Percentiles rank a stretch among this genome's conserved stretches.
These are phyloP conservation scores for Progne subis DNA, from an alignment of 2,113 vertebrate genomes.

Conservation along the genomic window DNA sequence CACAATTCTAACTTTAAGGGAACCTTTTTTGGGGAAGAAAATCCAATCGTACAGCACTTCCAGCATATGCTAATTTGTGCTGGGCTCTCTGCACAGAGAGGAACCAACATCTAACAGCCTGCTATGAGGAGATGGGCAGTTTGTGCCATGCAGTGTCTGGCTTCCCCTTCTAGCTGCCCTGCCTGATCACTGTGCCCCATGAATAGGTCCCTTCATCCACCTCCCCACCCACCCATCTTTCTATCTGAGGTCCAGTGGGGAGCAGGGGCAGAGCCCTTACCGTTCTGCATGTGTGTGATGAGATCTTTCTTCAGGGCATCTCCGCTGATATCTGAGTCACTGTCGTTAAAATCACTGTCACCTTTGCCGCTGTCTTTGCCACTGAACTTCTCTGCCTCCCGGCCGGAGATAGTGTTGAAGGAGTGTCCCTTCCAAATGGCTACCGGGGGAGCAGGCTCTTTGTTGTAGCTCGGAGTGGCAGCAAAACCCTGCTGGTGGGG, in stretches of 20 bases:
- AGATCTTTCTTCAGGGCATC: conserved; percentile 92
- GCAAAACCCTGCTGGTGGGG: conserved; percentile 79
- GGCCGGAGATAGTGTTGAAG: conserved; percentile 89
- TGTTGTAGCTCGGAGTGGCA: conserved; percentile 83
- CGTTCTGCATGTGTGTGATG: conserved; percentile 87
- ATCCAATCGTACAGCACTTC: not conserved
- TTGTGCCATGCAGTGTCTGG: not conserved
- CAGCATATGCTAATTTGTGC: not conserved
- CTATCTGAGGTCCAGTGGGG: not conserved
- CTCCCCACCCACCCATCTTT: accelerated
- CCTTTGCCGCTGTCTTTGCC: conserved; percentile 98
- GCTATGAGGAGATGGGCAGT: not conserved
- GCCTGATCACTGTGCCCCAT: not conserved
- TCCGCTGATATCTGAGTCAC: conserved; percentile 93
- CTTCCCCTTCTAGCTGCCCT: not conserved
- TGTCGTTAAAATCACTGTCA: conserved; percentile 98
- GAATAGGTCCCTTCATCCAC: not conserved
- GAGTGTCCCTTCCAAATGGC: conserved; percentile 96
- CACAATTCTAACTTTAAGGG: not conserved
- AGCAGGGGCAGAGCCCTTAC: conserved; percentile 71
- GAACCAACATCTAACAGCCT: not conserved
- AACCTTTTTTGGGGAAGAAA: not conserved
- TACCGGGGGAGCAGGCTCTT: conserved; percentile 84
- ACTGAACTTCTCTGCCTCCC: conserved; percentile 92
- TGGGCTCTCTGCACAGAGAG: not conserved